Base-by-base conservation (phyloP, 2,888 invertebrate genomes). In the Tetranychus piercei region DNA sequence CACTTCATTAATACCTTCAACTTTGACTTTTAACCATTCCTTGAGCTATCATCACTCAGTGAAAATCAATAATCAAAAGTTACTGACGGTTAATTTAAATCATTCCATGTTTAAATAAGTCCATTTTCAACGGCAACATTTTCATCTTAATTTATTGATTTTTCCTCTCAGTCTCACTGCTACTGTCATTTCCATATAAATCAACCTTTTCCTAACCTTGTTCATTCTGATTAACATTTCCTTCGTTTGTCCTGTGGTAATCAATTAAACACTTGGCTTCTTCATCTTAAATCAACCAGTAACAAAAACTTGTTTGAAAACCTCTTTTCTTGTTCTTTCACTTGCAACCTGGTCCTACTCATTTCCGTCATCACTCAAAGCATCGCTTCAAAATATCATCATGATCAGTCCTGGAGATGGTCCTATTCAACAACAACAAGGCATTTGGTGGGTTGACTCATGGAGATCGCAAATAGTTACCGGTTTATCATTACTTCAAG, bases 391-490 rank as follows among this genome's bases (percentile, higher is more conserved):
- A 5, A 55, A 55, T 3, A 15, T 55, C 9, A 55, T 55, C 55
- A 55, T 55, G 55, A 55, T 55, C 15, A 55, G 55, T 55, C 55
- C 55, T 55, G 55, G 55, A 15, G 55, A 55, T 55, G 55, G 55
- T 55, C 55, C 55, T 15, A 15, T 55, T 55, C 55, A 67, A 43
- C 7, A 71, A 72, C 23, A 55, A 55, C 34, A 34, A 34, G 34
- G 18, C 15, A 55, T 55, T 9, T 71, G 76, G 76, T 76, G 75
- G 75, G 34, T 76, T n/a, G 76, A 76, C 67, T 65, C 76, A 6
- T 76, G 76, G 76, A 77, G 67, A 20, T 55, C 66, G n/a, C 76
- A 76, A 70, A 75, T 76, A 9, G 69, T 75, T 9, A 74, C 75
- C 9, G 75, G 67, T 70, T 20, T 75, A 73, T 73, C 75, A 44